Evolutionary conservation across 2,888 invertebrate species (phyloP).

Genomic region (Drosophila pseudotalamancana): DNA sequence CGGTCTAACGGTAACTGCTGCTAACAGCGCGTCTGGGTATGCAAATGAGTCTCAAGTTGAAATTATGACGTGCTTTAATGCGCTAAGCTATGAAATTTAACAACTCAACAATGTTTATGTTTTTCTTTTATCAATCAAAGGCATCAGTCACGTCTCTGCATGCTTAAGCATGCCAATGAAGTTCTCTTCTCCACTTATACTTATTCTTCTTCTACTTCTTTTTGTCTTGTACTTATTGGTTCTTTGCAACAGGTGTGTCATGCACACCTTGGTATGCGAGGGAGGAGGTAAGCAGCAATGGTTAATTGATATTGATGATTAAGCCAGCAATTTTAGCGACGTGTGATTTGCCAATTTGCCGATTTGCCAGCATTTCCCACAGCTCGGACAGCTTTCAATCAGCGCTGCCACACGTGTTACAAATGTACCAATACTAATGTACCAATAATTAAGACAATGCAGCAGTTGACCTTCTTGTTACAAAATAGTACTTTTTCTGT

Average conservation of each 20-base stretch:
- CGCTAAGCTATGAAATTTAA: slow-evolving; percentile 14
- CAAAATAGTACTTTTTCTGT: too few species aligned
- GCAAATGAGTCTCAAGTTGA: slow-evolving; percentile 46
- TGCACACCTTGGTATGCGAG: slow-evolving; percentile 46
- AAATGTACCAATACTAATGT: too few species aligned
- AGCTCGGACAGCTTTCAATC: slow-evolving; percentile 13
- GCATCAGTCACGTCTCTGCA: slow-evolving; percentile 49
- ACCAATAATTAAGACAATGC: too few species aligned
- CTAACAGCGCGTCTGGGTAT: slow-evolving; percentile 30
- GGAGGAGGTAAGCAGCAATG: slow-evolving; percentile 34
- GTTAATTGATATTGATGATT: slow-evolving; percentile 34
- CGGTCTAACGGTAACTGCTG: slow-evolving; percentile 58
- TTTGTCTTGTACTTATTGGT: slow-evolving; percentile 4
- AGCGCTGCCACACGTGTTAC: too few species aligned
- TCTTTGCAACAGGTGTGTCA: slow-evolving; percentile 48
- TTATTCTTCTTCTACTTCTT: slow-evolving; percentile 2
- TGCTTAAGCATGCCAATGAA: slow-evolving; percentile 29
- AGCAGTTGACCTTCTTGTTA: too few species aligned
- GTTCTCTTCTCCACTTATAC: not conserved
- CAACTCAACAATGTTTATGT: not conserved
- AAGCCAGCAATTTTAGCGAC: slow-evolving; percentile 5
- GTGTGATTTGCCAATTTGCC: slow-evolving; percentile 15
- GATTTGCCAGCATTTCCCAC: slow-evolving; percentile 20
- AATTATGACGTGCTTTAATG: slow-evolving; percentile 51
- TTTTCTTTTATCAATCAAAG: slow-evolving; percentile 30